Evolutionary conservation across 2,797 vertebrate genomes (phyloP).

Genomic region (Pangasius macronema): DNA sequence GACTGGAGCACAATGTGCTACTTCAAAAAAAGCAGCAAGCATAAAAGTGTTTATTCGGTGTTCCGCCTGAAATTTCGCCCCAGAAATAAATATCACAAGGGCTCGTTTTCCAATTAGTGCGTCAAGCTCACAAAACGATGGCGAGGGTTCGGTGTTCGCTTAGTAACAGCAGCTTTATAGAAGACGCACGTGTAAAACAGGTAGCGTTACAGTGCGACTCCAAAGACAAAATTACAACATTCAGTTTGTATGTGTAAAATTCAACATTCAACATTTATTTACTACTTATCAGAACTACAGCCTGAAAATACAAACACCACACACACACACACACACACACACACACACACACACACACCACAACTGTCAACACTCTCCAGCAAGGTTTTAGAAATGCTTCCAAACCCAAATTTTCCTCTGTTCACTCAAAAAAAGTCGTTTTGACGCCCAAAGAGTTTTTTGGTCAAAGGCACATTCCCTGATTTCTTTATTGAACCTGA

Average conservation of each 20-base stretch:
- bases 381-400: neutral
- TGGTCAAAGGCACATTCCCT: neutral
- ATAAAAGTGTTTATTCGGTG: conserved; percentile 49
- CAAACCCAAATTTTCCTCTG: neutral
- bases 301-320: neutral
- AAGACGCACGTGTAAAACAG: conserved; percentile 18
- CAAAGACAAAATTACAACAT: neutral
- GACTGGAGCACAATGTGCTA: conserved; percentile 42
- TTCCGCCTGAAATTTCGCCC: conserved; percentile 40
- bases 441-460: neutral
- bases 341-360: conserved; percentile 8
- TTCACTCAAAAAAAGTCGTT: neutral
- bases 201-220: conserved; percentile 20
- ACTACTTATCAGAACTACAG: neutral
- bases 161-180: conserved; percentile 6
- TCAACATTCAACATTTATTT: neutral
- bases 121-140: conserved; percentile 24
- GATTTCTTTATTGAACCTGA: neutral
- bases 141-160: conserved; percentile 11
- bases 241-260: neutral
- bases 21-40: conserved; percentile 49
- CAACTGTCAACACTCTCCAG: neutral
- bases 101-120: conserved; percentile 49
- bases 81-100: conserved; percentile 54
- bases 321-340: neutral